These are phyloP conservation scores for Phoenoteleia sp. DNA, from an alignment of 2,888 invertebrate genomes.

Conservation along the genomic window DNA sequence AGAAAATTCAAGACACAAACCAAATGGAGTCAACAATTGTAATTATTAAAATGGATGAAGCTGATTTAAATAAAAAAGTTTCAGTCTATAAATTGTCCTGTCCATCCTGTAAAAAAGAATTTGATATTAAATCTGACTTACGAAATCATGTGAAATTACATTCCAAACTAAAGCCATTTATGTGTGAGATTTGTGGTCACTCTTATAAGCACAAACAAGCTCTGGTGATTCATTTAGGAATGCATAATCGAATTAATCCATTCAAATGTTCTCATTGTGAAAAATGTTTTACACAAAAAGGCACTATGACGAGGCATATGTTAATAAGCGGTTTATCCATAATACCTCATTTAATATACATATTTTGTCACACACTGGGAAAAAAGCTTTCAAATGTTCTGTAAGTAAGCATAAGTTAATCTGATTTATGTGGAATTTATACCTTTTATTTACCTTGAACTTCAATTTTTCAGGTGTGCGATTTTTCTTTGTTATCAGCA, in stretches of 20 bases:
- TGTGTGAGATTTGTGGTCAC: constrained; percentile 88
- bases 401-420: constrained; percentile 74
- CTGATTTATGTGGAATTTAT: neutral
- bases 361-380: constrained; percentile 88
- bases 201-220: constrained; percentile 89
- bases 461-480: constrained; percentile 86
- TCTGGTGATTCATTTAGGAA: constrained; percentile 89
- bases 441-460: neutral
- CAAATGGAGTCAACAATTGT: no score
- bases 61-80: no score
- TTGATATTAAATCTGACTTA: constrained; percentile 77
- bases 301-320: constrained; percentile 89
- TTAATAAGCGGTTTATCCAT: constrained; percentile 90
- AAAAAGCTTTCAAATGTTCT: constrained; percentile 81
- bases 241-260: constrained; percentile 89
- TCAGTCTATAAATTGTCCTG: constrained; percentile 76
- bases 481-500: constrained; percentile 89
- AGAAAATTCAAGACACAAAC: no score
- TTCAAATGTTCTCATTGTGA: constrained; percentile 89
- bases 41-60: no score
- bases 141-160: constrained; percentile 79
- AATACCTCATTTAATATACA: constrained; percentile 92
- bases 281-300: constrained; percentile 89
- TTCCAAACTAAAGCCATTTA: constrained; percentile 80
- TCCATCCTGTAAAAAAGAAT: constrained; percentile 78